These are phyloP conservation scores for Formicarius rufipectus DNA, from an alignment of 2,113 vertebrate genomes.

Conservation along the genomic window DNA sequence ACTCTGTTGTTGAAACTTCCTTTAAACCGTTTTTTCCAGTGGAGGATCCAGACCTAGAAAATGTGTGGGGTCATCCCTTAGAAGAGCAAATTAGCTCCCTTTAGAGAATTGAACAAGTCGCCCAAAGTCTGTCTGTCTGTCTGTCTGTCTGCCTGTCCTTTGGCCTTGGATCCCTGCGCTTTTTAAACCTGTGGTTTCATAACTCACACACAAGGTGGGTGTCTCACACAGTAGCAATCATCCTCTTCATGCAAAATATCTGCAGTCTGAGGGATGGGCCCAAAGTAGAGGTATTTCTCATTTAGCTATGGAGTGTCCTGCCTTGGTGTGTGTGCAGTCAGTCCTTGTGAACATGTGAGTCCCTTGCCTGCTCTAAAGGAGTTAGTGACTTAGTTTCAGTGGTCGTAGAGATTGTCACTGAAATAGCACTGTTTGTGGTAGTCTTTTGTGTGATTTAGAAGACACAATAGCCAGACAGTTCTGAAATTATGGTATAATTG, in stretches of 20 bases:
- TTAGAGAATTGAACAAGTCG: background rate
- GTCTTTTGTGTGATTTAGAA: slow-evolving; percentile 8
- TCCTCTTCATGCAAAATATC: background rate
- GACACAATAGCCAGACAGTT: background rate
- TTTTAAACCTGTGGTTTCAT: background rate
- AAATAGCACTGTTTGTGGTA: background rate
- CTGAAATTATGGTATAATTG: background rate
- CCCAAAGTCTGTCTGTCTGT: background rate
- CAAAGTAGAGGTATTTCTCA: background rate
- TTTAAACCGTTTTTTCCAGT: background rate
- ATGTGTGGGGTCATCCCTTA: background rate
- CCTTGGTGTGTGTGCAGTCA: background rate
- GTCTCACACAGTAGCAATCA: background rate
- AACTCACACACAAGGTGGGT: background rate
- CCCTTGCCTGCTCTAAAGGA: background rate
- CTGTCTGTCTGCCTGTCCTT: background rate
- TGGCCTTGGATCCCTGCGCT: background rate
- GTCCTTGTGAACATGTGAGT: background rate
- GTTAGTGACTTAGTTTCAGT: background rate
- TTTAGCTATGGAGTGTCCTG: background rate
- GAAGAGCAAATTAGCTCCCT: background rate
- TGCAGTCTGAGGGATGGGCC: background rate
- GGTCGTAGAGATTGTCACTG: background rate
- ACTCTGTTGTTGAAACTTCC: background rate
- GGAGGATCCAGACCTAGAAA: background rate